Evolutionary conservation across 2,888 invertebrate genomes (phyloP), one percentile per base, ranked within the genome.

Genomic region (Resseliella maxima): DNA sequence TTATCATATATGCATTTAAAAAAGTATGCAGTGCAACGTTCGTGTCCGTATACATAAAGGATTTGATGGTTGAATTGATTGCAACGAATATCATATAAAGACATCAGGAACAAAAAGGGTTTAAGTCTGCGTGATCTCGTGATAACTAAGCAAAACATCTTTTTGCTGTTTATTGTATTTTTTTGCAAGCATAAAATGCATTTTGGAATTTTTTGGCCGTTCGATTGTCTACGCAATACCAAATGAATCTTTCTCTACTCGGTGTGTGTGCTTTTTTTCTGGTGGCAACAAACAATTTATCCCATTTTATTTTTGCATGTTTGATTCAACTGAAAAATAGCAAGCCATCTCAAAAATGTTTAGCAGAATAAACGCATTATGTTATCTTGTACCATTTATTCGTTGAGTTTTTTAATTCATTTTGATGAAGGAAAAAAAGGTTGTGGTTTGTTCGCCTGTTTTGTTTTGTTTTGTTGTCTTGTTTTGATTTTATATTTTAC

Each of bases 231-330:
- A 59, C 59, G 59, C 59, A 59, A 59, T 59, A 24, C 5, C 2
- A 59, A 59, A 59, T 24, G 59, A 59, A 24, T 59, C 59, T 59
- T 59, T n/a, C n/a, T n/a, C n/a, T n/a, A n/a, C n/a, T n/a, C n/a
- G n/a, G n/a, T n/a, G n/a, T n/a, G n/a, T n/a, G n/a, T n/a, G n/a
- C n/a, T n/a, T n/a, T n/a, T n/a, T n/a, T n/a, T 59, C 59, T 59
- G 59, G 59, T 59, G 59, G 59, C 59, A 59, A 59, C 59, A 59
- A 59, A 59, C 59, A 24, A 59, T 59, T 59, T 59, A 59, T 59
- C 24, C 59, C 59, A 59, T 59, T 59, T 59, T 59, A 59, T 59
- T 59, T 59, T 59, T 18, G 59, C 59, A 59, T 59, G 59, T 27
- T 59, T 24, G 27, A 24, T 59, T 59, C 59, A 24, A 59, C 59